A percentile compares a stretch with the other conserved stretches of the same genome.
These are phyloP conservation scores for Zapus hudsonius DNA, from an alignment of 2,113 vertebrate species.

Conservation along the genomic window DNA sequence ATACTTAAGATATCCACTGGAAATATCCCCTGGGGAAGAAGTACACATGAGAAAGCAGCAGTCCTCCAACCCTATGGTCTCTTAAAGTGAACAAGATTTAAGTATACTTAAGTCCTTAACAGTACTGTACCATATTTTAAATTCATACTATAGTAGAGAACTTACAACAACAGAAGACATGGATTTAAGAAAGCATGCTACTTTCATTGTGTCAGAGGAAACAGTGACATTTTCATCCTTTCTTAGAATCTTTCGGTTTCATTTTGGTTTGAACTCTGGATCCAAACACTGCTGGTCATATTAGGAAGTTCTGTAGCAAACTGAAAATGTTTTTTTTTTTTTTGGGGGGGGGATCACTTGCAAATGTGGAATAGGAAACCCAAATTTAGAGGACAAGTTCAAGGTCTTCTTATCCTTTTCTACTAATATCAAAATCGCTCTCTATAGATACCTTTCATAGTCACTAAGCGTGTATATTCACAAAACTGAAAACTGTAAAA, in stretches of 20 bases:
- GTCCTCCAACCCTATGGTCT: background rate
- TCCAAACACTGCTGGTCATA: background rate
- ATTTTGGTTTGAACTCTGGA: slow-evolving; percentile 47
- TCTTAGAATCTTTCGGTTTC: background rate
- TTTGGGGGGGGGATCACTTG: slow-evolving; percentile 8
- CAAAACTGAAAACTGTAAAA: background rate
- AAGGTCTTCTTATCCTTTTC: background rate
- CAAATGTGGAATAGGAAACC: slow-evolving; percentile 12
- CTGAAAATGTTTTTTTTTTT: too few species aligned
- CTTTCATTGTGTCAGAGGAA: background rate
- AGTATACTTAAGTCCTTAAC: too few species aligned
- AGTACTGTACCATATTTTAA: background rate
- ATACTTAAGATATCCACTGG: background rate
- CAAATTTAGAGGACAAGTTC: slow-evolving; percentile 30
- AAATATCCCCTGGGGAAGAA: background rate
- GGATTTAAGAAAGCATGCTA: background rate
- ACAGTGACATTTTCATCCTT: background rate
- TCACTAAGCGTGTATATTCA: background rate
- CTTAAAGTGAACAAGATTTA: background rate
- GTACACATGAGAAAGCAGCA: background rate
- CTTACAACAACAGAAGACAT: background rate
- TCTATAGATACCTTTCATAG: slow-evolving; percentile 13
- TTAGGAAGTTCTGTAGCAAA: slow-evolving; percentile 38
- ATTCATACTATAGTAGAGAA: background rate
- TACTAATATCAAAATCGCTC: background rate